phyloP scores from a whole-genome alignment of 2,888 invertebrate species.

The Drosophila kambysellisi region DNA sequence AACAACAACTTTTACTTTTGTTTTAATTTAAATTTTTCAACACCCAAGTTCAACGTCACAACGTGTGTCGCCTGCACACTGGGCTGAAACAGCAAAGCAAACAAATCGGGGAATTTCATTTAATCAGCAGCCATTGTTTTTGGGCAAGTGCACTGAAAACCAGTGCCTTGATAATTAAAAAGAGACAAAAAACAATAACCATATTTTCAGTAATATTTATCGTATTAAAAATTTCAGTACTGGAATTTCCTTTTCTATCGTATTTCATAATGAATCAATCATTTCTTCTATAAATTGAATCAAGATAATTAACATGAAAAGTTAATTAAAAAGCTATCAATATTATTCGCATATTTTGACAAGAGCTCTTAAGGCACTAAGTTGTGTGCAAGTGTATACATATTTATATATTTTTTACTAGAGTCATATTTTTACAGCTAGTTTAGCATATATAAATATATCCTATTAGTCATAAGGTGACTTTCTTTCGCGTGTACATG shows the following conservation, averaged over 20 bases:
- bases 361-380: no score
- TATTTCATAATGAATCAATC: not conserved
- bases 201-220: not conserved
- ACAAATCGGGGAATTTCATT: not conserved
- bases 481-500: not conserved
- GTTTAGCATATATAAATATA: not conserved
- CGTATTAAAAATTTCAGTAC: not conserved
- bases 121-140: not conserved
- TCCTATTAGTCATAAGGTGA: not conserved
- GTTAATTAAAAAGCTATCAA: not conserved
- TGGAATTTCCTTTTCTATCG: not conserved
- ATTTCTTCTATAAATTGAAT: not conserved
- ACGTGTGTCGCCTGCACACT: conserved; percentile 46
- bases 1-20: conserved; percentile 77
- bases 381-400: not conserved
- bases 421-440: not conserved
- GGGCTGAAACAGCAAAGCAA: conserved; percentile 7
- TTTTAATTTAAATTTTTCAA: conserved; percentile 68
- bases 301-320: not conserved
- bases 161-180: not conserved
- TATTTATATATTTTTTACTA: not conserved
- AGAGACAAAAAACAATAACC: no score
- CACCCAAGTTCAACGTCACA: conserved; percentile 71
- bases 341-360: not conserved
- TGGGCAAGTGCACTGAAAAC: not conserved